Conservation (phyloP, 2,888 invertebrate species). For the Plutella xylostella region DNA sequence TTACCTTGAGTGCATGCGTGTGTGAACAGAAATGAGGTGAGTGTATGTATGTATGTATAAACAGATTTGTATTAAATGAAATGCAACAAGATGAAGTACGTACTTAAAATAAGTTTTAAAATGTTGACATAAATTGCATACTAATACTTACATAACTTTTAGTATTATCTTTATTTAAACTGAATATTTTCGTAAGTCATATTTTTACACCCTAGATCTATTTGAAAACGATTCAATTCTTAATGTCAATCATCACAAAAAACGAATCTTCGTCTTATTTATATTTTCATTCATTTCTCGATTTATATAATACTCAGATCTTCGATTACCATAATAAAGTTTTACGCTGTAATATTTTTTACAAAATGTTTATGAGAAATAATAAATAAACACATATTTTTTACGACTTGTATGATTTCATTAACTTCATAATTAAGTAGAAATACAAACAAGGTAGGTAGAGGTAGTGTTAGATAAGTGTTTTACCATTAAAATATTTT, state of each 20-base stretch:
- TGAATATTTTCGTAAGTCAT: conserved; percentile 8
- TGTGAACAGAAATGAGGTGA: conserved; percentile 30
- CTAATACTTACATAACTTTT: neutral
- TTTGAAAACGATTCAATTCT: too few species aligned
- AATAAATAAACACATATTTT: conserved; percentile 8
- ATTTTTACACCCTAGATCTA: neutral
- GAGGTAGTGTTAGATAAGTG: too few species aligned
- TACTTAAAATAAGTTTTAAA: conserved; percentile 4
- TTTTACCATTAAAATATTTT: too few species aligned
- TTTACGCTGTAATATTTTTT: neutral
- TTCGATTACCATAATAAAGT: neutral
- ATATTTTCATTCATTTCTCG: neutral
- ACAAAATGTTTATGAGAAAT: conserved; percentile 4
- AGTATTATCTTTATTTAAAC: conserved; percentile 13
- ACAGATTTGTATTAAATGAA: conserved; percentile 25
- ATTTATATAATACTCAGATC: conserved; percentile 3
- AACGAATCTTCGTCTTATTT: neutral
- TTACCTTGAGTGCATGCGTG: conserved; percentile 29
- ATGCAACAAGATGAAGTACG: conserved; percentile 27
- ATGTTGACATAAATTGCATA: neutral
- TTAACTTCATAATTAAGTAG: too few species aligned
- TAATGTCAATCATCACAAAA: neutral
- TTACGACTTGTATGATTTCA: too few species aligned
- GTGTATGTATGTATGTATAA: conserved; percentile 23
- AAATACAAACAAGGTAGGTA: too few species aligned